Base-by-base conservation (phyloP, 92 coral and sea anemone species). In the Virgularia gustaviana region DNA sequence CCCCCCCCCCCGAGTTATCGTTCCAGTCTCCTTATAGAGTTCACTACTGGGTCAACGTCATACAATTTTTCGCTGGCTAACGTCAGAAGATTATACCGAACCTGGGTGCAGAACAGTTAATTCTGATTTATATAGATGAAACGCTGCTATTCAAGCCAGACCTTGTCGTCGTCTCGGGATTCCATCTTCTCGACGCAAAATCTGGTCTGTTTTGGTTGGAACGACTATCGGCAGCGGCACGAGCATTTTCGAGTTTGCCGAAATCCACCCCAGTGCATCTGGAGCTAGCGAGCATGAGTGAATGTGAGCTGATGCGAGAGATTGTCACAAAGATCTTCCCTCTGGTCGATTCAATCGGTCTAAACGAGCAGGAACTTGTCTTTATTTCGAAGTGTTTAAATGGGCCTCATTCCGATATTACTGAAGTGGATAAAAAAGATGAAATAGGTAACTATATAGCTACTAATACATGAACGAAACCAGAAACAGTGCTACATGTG, bases 221-320 rank as follows among this genome's bases (percentile, higher is more conserved):
- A 57, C 53, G 75, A 33, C 27, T 68, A 6, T 10, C 30, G 13
- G 75, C 32, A 2, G 75, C 75, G 8, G 75, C 45, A 0, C 27
- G 19, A 20, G 75, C 61, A 10, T 68, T 68, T 35, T 49, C 61
- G 2, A 59, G 75, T 27, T 43, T 83, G 22, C 82, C 88, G 8
- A 28, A 36, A n/a, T 61, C 78, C 56, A 70, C 70, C 24, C 86
- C 86, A 41, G 79, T 92, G 12, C 98, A 92, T 65, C 86, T 92
- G 87, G 98, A 92, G 56, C 90, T 92, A 87, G 98, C 88, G 15
- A 88, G 88, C 6, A 89, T 92, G 73, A 96, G 88, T 35, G 87
- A 87, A 72, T 89, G 88, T 70, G 70, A 81, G 12, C 77, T 86
- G 41, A 86, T 92, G 85, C 75, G 57, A 27, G 89, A 85, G 29